Conservation (phyloP, 2,797 vertebrate species). For the Enoplosus armatus region DNA sequence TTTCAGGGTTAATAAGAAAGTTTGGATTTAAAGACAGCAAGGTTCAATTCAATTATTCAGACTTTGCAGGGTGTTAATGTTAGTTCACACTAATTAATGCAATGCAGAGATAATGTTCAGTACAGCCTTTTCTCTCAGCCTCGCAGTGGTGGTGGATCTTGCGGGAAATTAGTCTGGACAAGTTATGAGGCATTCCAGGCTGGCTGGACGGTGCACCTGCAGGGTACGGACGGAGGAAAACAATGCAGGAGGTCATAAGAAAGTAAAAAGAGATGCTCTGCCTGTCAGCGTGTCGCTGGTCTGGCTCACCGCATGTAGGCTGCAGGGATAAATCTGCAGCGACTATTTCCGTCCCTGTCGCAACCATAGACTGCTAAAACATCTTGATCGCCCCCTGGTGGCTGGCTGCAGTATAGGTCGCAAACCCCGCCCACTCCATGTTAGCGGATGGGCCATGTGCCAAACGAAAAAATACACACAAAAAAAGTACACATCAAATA, state of each 20-base stretch:
- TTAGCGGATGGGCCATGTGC: too few relatives aligned
- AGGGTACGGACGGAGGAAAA: neutral
- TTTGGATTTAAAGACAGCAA: neutral
- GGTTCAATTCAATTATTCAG: slow-evolving; percentile 22
- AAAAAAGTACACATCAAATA: too few relatives aligned
- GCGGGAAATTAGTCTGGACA: slow-evolving; percentile 25
- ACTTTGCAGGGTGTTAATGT: neutral
- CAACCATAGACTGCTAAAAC: too few relatives aligned
- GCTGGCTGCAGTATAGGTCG: too few relatives aligned
- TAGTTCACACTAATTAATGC: neutral
- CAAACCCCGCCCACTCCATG: too few relatives aligned
- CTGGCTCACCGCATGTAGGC: too few relatives aligned
- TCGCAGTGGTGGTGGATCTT: neutral
- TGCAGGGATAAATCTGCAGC: too few relatives aligned
- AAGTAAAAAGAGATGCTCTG: neutral
- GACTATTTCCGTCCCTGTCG: too few relatives aligned
- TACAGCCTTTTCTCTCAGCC: neutral
- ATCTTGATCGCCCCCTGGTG: too few relatives aligned
- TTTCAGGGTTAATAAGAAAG: slow-evolving; percentile 29
- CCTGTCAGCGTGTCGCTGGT: too few relatives aligned
- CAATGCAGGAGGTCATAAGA: neutral
- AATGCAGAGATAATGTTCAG: neutral
- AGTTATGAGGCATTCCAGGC: slow-evolving; percentile 1
- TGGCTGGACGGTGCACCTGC: neutral
- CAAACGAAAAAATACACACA: too few relatives aligned